Conservation (phyloP, 2,888 invertebrate species). For the Sturmia bella region DNA sequence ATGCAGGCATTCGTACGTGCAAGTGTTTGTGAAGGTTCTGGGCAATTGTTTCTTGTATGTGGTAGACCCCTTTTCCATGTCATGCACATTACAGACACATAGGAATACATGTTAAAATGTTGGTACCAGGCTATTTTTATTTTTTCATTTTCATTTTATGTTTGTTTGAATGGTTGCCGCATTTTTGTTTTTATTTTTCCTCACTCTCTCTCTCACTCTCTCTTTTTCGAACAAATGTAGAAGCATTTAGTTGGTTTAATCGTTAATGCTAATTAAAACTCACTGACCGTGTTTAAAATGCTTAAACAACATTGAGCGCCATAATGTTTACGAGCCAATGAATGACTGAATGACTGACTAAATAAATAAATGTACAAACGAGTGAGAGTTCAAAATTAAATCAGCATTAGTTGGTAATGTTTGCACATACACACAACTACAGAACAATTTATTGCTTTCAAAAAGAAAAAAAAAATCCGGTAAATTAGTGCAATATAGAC, state of each 20-base stretch:
- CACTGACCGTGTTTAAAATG: slow-evolving; percentile 70
- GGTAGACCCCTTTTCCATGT: slow-evolving; percentile 56
- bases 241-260: slow-evolving; percentile 61
- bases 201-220: too few species aligned
- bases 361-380: slow-evolving; percentile 29
- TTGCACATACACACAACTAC: slow-evolving; percentile 5
- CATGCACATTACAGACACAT: slow-evolving; percentile 35
- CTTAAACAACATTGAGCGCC: slow-evolving; percentile 58
- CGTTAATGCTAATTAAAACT: slow-evolving; percentile 71
- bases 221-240: slow-evolving; percentile 26
- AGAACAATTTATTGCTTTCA: slow-evolving; percentile 10
- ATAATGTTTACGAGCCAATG: slow-evolving; percentile 37
- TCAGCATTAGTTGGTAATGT: slow-evolving; percentile 52
- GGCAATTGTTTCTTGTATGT: slow-evolving; percentile 37
- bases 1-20: neutral
- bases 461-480: neutral
- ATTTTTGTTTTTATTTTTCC: slow-evolving; percentile 22
- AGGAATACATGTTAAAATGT: neutral
- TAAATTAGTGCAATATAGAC: neutral
- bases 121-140: neutral
- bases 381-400: slow-evolving; percentile 53
- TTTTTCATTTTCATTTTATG: slow-evolving; percentile 8
- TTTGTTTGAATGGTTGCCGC: slow-evolving; percentile 18
- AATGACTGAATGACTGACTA: slow-evolving; percentile 22
- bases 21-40: slow-evolving; percentile 13